Conservation (phyloP, 2,888 invertebrate species). For the Zhuqinia jingwanae region DNA sequence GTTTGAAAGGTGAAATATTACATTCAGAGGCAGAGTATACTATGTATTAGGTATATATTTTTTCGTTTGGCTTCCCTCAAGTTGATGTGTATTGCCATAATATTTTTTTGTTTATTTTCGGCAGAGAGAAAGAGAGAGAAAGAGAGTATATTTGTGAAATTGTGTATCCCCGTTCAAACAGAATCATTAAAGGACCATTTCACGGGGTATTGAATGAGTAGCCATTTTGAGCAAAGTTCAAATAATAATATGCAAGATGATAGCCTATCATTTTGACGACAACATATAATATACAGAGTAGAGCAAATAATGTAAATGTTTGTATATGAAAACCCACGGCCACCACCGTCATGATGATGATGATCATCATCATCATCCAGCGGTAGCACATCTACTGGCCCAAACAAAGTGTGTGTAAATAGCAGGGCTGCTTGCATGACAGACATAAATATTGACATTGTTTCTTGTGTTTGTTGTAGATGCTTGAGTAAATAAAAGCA, state of each 20-base stretch:
- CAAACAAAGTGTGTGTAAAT: slow-evolving; percentile 49
- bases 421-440: neutral
- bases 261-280: neutral
- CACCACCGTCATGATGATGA: no score
- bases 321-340: slow-evolving; percentile 20
- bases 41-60: no score
- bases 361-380: no score
- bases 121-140: no score
- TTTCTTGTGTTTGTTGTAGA: slow-evolving; percentile 46
- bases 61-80: no score
- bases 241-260: neutral
- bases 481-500: slow-evolving; percentile 35
- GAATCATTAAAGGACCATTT: neutral
- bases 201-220: no score
- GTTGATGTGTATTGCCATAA: no score
- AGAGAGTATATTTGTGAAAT: no score
- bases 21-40: neutral
- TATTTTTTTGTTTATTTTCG: no score
- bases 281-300: neutral
- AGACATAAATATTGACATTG: slow-evolving; percentile 57
- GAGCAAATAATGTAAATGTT: slow-evolving; percentile 58
- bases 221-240: no score
- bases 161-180: neutral
- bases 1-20: slow-evolving; percentile 54
- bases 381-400: no score